Conservation (phyloP, 2,888 invertebrate species). For the Mesochorus sp. region DNA sequence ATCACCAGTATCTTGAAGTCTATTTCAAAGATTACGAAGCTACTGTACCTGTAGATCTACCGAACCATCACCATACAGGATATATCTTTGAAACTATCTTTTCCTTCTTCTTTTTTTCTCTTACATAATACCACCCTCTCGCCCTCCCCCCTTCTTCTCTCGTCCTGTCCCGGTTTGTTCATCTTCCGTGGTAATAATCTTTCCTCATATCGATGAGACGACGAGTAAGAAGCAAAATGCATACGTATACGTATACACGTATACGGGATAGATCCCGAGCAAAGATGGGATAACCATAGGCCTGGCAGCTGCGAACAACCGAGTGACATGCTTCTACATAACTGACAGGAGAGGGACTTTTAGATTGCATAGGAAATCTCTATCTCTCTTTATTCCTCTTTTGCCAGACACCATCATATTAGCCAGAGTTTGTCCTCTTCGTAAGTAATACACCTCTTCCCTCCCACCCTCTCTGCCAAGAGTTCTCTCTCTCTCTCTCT, state of each 20-base stretch:
- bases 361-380: constrained; percentile 40
- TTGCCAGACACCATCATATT: constrained; percentile 40
- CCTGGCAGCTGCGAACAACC: constrained; percentile 75
- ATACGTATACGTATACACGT: constrained; percentile 55
- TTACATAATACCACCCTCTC: too few species aligned
- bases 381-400: constrained; percentile 8
- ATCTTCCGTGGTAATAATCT: constrained; percentile 56
- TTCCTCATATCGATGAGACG: constrained; percentile 62
- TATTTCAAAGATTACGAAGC: too few species aligned
- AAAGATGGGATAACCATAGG: constrained; percentile 73
- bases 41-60: too few species aligned
- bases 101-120: too few species aligned
- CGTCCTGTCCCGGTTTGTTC: too few species aligned
- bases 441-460: neutral
- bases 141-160: too few species aligned
- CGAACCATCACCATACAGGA: too few species aligned
- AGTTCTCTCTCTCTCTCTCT: constrained; percentile 6
- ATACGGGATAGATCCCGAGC: constrained; percentile 38
- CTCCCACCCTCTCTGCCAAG: constrained; percentile 9
- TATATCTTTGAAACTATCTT: too few species aligned
- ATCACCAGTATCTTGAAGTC: too few species aligned
- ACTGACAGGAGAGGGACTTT: constrained; percentile 22
- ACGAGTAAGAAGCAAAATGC: constrained; percentile 38
- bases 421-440: constrained; percentile 15
- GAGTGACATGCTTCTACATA: constrained; percentile 76